Conservation (phyloP, 1,140 invertebrate species). For the Mylabris phalerata region DNA sequence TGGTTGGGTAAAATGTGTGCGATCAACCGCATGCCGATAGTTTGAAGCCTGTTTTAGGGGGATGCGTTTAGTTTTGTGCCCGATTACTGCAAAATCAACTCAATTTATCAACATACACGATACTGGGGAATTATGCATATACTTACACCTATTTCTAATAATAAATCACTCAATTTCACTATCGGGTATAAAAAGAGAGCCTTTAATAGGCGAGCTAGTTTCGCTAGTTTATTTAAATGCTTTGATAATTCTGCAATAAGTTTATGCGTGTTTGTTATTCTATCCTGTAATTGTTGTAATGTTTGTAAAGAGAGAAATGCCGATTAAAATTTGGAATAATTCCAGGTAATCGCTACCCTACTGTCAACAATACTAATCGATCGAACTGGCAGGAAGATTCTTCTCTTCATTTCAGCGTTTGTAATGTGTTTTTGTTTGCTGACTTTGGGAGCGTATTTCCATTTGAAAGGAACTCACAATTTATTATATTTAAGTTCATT, state of each 20-base stretch:
- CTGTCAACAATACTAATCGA: conserved; percentile 45
- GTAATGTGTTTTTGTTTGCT: conserved; percentile 44
- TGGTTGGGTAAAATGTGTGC: not conserved
- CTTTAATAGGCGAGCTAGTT: not conserved
- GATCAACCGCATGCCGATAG: not conserved
- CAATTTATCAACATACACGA: conserved; percentile 3
- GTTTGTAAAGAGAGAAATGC: not conserved
- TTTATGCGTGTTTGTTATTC: not conserved
- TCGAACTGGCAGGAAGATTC: conserved; percentile 44
- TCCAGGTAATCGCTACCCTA: conserved; percentile 44
- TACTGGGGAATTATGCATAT: not conserved
- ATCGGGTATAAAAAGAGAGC: too few relatives aligned
- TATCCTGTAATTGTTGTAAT: not conserved
- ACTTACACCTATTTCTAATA: too few relatives aligned
- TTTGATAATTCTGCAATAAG: not conserved
- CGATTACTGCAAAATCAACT: too few relatives aligned
- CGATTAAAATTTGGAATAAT: not conserved
- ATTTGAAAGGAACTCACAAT: conserved; percentile 28
- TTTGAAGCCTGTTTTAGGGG: not conserved
- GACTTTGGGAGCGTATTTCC: conserved; percentile 42
- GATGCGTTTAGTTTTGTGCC: too few relatives aligned
- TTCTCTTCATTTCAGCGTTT: conserved; percentile 47
- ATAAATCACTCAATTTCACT: too few relatives aligned
- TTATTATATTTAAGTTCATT: conserved; percentile 18
- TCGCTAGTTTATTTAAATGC: not conserved